A percentile compares a stretch with the other conserved stretches of the same genome.
These are phyloP conservation scores for Elephantulus edwardii DNA, from an alignment of 2,113 vertebrate genomes.

Conservation along the genomic window DNA sequence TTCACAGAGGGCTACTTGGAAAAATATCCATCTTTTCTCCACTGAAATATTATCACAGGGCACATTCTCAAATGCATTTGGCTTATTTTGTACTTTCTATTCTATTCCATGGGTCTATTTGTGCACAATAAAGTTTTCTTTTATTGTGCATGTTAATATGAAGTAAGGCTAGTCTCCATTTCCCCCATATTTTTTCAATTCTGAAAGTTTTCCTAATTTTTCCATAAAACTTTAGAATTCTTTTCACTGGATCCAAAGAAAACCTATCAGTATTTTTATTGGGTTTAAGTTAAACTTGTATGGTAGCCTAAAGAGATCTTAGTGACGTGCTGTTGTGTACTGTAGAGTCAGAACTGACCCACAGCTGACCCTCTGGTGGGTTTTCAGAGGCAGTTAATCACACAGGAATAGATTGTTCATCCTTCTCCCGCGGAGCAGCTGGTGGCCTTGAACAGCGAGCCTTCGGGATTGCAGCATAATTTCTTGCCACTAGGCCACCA, in stretches of 20 bases:
- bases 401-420: no score
- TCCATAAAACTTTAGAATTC: slow-evolving; percentile 15
- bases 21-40: background rate
- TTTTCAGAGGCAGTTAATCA: background rate
- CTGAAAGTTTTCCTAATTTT: slow-evolving; percentile 15
- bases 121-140: background rate
- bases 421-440: no score
- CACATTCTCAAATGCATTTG: background rate
- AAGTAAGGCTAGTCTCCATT: background rate
- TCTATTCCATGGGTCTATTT: background rate
- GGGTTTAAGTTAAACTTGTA: background rate
- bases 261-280: background rate
- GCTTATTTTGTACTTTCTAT: slow-evolving; percentile 30
- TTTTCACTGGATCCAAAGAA: background rate
- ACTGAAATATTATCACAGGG: background rate
- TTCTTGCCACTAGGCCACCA: no score
- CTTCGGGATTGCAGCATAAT: no score
- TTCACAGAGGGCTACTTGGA: background rate
- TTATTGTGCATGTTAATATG: slow-evolving; percentile 23
- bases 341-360: background rate
- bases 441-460: no score
- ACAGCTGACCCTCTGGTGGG: background rate
- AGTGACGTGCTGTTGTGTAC: no score
- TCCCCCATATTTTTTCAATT: background rate
- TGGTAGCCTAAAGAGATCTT: background rate